phyloP scores from a whole-genome alignment of 2,797 vertebrate species.

The Menidia menidia region DNA sequence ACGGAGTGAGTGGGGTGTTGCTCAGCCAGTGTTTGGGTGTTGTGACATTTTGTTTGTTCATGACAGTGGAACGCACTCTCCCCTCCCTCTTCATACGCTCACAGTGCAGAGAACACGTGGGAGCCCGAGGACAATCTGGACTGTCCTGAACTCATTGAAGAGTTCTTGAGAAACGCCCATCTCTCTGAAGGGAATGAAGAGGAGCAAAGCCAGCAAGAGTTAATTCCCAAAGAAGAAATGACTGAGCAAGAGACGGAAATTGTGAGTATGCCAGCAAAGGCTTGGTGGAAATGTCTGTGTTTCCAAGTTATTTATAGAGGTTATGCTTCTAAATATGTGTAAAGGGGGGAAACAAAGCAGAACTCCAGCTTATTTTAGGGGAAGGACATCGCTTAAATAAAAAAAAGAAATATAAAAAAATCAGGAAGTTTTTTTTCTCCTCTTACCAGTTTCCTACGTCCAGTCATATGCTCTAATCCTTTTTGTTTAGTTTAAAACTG shows the following conservation, averaged over 20 bases:
- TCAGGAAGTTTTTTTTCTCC: neutral
- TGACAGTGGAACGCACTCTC: neutral
- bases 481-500: neutral
- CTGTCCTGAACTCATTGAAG: conserved; percentile 96
- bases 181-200: conserved; percentile 78
- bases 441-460: neutral
- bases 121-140: conserved; percentile 98
- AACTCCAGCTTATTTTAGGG: neutral
- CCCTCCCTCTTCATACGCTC: neutral
- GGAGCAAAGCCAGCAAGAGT: conserved; percentile 38
- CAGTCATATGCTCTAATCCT: neutral
- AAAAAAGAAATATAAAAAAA: no score
- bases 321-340: conserved; percentile 26
- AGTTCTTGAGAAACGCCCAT: conserved; percentile 91
- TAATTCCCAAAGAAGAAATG: conserved; percentile 80
- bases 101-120: conserved; percentile 98
- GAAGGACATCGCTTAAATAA: neutral
- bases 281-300: conserved; percentile 25
- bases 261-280: conserved; percentile 66
- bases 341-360: neutral
- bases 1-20: conserved; percentile 89
- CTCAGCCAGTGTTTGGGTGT: neutral
- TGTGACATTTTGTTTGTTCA: neutral
- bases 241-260: conserved; percentile 80
- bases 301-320: conserved; percentile 53